Evolutionary conservation across 2,113 vertebrate species (phyloP), one percentile per base, ranked within the genome.

Genomic region (Daubentonia madagascariensis): DNA sequence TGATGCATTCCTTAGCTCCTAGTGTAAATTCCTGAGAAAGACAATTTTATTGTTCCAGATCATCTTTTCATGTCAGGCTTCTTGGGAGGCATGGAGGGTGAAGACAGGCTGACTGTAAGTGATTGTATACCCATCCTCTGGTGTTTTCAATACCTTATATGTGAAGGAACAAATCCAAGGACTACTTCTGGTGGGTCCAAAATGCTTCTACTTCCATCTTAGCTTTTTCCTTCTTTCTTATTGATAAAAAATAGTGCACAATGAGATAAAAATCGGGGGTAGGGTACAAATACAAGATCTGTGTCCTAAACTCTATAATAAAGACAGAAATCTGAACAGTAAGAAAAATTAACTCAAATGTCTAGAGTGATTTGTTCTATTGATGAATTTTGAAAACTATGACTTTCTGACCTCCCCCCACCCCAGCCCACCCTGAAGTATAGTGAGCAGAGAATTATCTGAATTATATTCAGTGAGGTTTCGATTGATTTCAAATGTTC

Each of bases 401-500:
- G 40, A 76, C 16, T 95, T 93, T 93, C 54, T 89, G 63, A 91
- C 17, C 72, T 37, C 17, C 13, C 25, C 12, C 3, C 65, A 8
- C 25, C 37, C 11, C 1, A 14, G 17, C 13, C 1, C 1, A 23
- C 40, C 13, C 37, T 61, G 52, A 76, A 79, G 14, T 89, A 78
- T 37, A 91, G 23, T 79, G 78, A 57, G 72, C 30, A 91, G 30
- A 88, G n/a, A 84, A 96, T 89, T 67, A 94, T 50, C 18, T 10
- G 37, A 94, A 88, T 88, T 85, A 40, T 13, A 72, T 79, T 72
- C 48, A 40, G 13, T 85, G 50, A 89, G 9, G 40, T 89, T 93
- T 85, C 72, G 57, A 75, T 35, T 76, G 59, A 79, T 89, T 91
- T 87, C 50, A 95, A 92, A 86, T 40, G 67, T 89, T 85, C 61